phyloP scores from a whole-genome alignment of 1,140 invertebrate species.

The Pissodes strobi region DNA sequence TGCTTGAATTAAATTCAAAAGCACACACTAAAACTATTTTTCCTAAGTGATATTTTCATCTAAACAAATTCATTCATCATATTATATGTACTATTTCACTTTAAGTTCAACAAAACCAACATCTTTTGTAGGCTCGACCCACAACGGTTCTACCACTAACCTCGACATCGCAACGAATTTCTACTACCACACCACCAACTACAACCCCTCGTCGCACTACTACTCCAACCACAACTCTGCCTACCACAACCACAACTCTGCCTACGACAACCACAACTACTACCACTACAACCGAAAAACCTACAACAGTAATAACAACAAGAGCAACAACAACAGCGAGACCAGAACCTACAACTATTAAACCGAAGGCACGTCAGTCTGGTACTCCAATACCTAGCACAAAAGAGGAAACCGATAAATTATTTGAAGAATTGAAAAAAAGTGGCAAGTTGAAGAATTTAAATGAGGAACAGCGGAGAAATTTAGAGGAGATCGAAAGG shows the following conservation, averaged over 20 bases:
- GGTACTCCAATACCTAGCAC: background rate
- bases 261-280: conserved; percentile 17
- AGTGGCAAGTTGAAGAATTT: conserved; percentile 41
- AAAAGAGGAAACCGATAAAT: conserved; percentile 21
- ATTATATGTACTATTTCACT: too few species aligned
- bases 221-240: conserved; percentile 5
- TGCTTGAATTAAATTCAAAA: too few species aligned
- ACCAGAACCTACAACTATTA: conserved; percentile 32
- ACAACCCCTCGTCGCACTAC: conserved; percentile 19
- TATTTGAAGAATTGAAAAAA: conserved; percentile 30
- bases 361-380: conserved; percentile 15
- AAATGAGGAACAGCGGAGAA: conserved; percentile 49
- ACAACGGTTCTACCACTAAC: conserved; percentile 33
- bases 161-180: conserved; percentile 28
- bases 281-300: conserved; percentile 12
- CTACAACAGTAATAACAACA: conserved; percentile 8
- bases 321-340: conserved; percentile 3
- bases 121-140: conserved; percentile 25
- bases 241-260: conserved; percentile 6
- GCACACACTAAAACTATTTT: too few species aligned
- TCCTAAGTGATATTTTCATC: too few species aligned
- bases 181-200: conserved; percentile 24
- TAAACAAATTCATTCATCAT: too few species aligned
- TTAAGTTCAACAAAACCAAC: too few species aligned
- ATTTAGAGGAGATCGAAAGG: conserved; percentile 48